Evolutionary conservation across 2,113 vertebrate species (phyloP).

Genomic region (Nymphicus hollandicus): DNA sequence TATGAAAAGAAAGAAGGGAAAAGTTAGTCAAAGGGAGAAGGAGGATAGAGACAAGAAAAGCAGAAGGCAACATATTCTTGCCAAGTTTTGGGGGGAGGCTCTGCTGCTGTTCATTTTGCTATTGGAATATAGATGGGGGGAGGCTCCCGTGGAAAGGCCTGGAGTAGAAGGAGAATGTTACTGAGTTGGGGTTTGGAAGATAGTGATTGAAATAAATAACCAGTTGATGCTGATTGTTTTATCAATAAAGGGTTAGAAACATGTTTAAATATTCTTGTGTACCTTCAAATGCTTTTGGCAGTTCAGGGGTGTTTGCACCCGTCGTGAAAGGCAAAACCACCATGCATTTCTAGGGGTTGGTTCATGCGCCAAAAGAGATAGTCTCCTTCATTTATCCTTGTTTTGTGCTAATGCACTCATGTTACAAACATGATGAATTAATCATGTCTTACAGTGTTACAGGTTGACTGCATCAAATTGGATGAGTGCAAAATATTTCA

Average conservation of each 20-base stretch:
- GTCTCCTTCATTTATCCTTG: constrained; percentile 14
- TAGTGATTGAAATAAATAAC: background rate
- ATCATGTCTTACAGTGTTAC: background rate
- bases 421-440: background rate
- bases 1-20: background rate
- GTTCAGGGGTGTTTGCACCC: background rate
- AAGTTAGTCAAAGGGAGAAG: background rate
- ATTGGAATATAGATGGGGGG: background rate
- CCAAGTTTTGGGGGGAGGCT: fast-evolving
- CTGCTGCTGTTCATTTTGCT: background rate
- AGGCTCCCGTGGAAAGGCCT: background rate
- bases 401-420: background rate
- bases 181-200: background rate
- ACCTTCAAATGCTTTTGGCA: background rate
- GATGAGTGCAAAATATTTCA: background rate
- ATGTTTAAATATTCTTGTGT: background rate
- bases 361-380: background rate
- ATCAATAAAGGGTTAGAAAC: fast-evolving
- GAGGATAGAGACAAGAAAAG: background rate
- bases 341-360: background rate
- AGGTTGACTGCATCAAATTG: background rate
- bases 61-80: fast-evolving
- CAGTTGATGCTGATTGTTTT: background rate
- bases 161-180: background rate
- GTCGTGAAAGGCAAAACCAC: background rate